Conservation (phyloP, 2,888 invertebrate species). For the Sesamia inferens region DNA sequence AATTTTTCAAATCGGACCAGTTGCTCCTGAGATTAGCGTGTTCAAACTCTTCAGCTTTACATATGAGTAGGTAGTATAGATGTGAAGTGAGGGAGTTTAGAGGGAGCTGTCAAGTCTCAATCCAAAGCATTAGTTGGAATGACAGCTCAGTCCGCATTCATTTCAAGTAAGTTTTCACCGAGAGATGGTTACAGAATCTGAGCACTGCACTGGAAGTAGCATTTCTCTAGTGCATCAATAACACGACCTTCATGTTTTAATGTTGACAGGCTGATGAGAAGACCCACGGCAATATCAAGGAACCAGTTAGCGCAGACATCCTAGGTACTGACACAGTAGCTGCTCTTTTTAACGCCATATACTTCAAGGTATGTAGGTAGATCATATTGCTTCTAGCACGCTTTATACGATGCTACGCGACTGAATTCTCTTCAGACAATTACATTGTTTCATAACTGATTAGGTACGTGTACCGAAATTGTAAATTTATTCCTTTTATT, state of each 20-base stretch:
- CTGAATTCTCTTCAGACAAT: not conserved
- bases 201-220: not conserved
- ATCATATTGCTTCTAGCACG: not conserved
- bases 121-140: too few relatives aligned
- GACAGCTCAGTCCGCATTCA: too few relatives aligned
- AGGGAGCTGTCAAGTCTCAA: too few relatives aligned
- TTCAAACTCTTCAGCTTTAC: too few relatives aligned
- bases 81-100: too few relatives aligned
- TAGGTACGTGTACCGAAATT: not conserved
- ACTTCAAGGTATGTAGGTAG: slow-evolving; percentile 65
- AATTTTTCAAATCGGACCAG: too few relatives aligned
- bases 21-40: too few relatives aligned
- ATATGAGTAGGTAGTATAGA: too few relatives aligned
- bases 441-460: not conserved
- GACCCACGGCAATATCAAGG: slow-evolving; percentile 73
- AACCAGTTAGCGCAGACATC: slow-evolving; percentile 62
- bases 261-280: slow-evolving; percentile 69
- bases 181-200: too few relatives aligned
- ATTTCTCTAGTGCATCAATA: not conserved
- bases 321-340: slow-evolving; percentile 60
- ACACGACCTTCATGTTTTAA: not conserved
- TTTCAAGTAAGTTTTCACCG: too few relatives aligned
- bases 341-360: slow-evolving; percentile 75
- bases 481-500: not conserved
- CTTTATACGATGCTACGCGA: not conserved